These are phyloP conservation scores for Drosophila eugracilis DNA, from an alignment of 1,140 invertebrate species.

Conservation along the genomic window DNA sequence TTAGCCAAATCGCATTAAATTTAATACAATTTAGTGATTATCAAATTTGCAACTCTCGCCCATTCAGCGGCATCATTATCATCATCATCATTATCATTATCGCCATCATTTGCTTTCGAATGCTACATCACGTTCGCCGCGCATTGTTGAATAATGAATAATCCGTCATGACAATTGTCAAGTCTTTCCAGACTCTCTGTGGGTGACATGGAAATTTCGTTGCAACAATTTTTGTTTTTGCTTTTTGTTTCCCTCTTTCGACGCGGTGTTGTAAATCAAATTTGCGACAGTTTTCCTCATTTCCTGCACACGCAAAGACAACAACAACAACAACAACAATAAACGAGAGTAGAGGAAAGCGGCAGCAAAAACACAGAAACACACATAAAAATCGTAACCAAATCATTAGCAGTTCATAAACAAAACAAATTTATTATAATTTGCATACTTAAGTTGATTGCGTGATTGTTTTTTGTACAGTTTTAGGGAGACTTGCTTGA, in stretches of 20 bases:
- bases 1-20: conserved; percentile 49
- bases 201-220: conserved; percentile 46
- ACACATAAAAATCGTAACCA: conserved; percentile 48
- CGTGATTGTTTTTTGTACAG: conserved; percentile 35
- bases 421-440: conserved; percentile 52
- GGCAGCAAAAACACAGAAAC: conserved; percentile 10
- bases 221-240: conserved; percentile 15
- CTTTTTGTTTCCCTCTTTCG: conserved; percentile 16
- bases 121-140: conserved; percentile 72
- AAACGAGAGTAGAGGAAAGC: conserved; percentile 2
- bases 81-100: conserved; percentile 33
- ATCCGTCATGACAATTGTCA: conserved; percentile 68
- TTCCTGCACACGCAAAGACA: conserved; percentile 52
- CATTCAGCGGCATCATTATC: conserved; percentile 18
- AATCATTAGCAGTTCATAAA: conserved; percentile 69
- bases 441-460: conserved; percentile 55
- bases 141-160: conserved; percentile 43
- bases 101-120: conserved; percentile 44
- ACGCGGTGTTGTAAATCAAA: conserved; percentile 66
- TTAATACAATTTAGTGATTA: conserved; percentile 71
- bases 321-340: too few species aligned
- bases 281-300: conserved; percentile 58
- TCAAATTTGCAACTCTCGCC: conserved; percentile 47
- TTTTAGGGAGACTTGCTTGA: conserved; percentile 7
- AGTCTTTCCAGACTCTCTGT: conserved; percentile 23